phyloP scores from a whole-genome alignment of 2,888 invertebrate species.

The Andrena chrysosceles region DNA sequence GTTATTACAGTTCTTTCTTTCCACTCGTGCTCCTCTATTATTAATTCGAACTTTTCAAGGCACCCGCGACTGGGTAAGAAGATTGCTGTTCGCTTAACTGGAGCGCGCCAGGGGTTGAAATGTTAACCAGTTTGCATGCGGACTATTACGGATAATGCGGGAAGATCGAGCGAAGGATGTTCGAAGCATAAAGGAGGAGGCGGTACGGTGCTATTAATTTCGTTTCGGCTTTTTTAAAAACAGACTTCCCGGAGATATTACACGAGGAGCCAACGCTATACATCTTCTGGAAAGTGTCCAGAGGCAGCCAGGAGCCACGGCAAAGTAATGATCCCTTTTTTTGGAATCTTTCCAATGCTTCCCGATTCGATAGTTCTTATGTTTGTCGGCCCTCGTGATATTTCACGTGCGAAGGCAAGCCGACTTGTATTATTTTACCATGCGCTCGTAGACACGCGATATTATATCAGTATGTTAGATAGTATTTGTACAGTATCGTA shows the following conservation, averaged over 20 bases:
- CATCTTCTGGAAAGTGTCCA: slow-evolving; percentile 65
- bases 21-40: not conserved
- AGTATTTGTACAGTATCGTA: too few relatives aligned
- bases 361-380: slow-evolving; percentile 52
- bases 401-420: slow-evolving; percentile 14
- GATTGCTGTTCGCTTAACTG: not conserved
- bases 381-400: slow-evolving; percentile 39
- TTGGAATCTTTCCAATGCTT: slow-evolving; percentile 64
- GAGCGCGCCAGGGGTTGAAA: not conserved
- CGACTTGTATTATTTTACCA: not conserved
- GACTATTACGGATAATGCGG: not conserved
- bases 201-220: slow-evolving; percentile 30
- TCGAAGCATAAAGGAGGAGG: slow-evolving; percentile 3
- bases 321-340: slow-evolving; percentile 68
- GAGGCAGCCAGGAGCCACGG: slow-evolving; percentile 51
- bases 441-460: not conserved
- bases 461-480: not conserved
- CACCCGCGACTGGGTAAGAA: too few relatives aligned
- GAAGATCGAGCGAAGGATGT: not conserved
- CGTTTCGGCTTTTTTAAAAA: slow-evolving; percentile 22
- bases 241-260: slow-evolving; percentile 37
- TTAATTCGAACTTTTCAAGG: not conserved
- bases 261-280: slow-evolving; percentile 40
- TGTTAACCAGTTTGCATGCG: not conserved
- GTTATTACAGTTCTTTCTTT: not conserved